Evolutionary conservation across 2,888 invertebrate genomes (phyloP).

Genomic region (Thymelicus acteon): DNA sequence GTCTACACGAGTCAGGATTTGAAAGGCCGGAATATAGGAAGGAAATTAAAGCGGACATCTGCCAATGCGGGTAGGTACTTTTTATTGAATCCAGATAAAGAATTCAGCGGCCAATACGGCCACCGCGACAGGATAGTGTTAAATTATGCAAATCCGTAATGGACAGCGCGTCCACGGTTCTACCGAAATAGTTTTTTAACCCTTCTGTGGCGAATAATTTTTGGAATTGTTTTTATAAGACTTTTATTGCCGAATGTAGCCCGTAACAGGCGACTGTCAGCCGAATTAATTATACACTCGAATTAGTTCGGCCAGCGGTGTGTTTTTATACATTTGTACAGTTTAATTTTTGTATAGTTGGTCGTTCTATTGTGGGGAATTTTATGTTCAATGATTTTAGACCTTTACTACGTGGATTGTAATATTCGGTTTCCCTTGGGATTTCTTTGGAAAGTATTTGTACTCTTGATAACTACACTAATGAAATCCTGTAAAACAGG

Average conservation of each 20-base stretch:
- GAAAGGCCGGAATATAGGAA: slow-evolving; percentile 3
- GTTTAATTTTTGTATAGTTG: slow-evolving; percentile 41
- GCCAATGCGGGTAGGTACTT: slow-evolving; percentile 65
- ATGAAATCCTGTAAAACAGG: no score
- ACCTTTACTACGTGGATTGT: no score
- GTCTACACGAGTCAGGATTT: background rate
- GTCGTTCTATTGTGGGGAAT: background rate
- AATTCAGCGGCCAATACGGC: slow-evolving; percentile 63
- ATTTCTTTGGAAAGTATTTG: no score
- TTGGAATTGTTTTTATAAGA: slow-evolving; percentile 41
- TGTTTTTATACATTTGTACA: slow-evolving; percentile 21
- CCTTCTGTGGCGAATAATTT: slow-evolving; percentile 38
- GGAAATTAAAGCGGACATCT: slow-evolving; percentile 66
- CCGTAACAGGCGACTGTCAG: slow-evolving; percentile 33
- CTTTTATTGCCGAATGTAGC: slow-evolving; percentile 33
- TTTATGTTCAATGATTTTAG: no score
- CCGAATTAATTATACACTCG: slow-evolving; percentile 33
- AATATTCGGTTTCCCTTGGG: no score
- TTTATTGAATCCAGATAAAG: slow-evolving; percentile 69
- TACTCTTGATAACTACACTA: no score
- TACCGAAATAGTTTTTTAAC: slow-evolving; percentile 67
- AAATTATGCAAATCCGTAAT: slow-evolving; percentile 82
- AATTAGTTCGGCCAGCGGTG: slow-evolving; percentile 22
- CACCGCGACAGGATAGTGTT: slow-evolving; percentile 70
- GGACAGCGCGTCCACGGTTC: slow-evolving; percentile 64